Evolutionary conservation across 2,888 invertebrate genomes (phyloP), one percentile per base, ranked within the genome.

Genomic region (Polyploca ridens): DNA sequence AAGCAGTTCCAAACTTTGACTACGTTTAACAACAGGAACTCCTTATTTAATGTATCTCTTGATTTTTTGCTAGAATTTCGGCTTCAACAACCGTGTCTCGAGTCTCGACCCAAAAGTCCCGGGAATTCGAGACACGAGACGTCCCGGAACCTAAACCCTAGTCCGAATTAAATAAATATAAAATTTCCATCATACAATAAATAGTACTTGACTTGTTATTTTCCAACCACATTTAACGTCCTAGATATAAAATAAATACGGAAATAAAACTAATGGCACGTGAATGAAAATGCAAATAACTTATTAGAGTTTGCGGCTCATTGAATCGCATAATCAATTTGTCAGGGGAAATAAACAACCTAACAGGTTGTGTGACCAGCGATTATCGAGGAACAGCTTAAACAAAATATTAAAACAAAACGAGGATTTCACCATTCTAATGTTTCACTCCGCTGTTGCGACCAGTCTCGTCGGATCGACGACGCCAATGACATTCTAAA

Each of bases 271-370:
- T 33, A 61, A 69, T 66, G 62, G 58, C 33, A 46, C 61, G 59
- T 65, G 62, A 76, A 72, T 63, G 68, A 67, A 70, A 70, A 66
- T 66, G 60, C 68, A 66, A 75, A 66, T 67, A 75, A 76, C 70
- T 72, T 77, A 70, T 74, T 72, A 74, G 65, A 69, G 67, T 74
- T 77, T 66, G 46, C 76, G 69, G 77, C 68, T 77, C 78, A 78
- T 63, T 74, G 74, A 71, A 66, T 70, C 72, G 78, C 64, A 65
- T 67, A 82, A 78, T 82, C 82, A 76, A 77, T 77, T 78, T 73
- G 73, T 71, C 54, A 54, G 19, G 16, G 49, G 16, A 65, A 66
- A 74, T 71, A 73, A 71, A 69, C 69, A 67, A 71, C 54, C 19
- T 57, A 3, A 13, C 41, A 41, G 41, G 13, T 13, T 41, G 7